Conservation (phyloP, 92 coral and sea anemone genomes). For the Parazoanthus darwini region DNA sequence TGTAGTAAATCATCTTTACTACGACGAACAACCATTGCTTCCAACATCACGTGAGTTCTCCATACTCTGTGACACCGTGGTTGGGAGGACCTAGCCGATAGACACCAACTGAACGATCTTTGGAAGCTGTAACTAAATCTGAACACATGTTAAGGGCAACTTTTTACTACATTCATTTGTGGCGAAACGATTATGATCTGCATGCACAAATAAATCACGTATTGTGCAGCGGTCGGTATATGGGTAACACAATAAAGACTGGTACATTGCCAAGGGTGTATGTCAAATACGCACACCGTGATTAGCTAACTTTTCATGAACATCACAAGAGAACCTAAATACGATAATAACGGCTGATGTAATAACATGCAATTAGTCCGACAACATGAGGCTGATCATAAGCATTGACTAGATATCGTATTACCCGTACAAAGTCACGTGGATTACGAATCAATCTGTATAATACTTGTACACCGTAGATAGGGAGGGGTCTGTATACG, state of each 20-base stretch:
- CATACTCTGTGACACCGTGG: constrained; percentile 82
- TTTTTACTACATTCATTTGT: too few species aligned
- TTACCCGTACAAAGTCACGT: neutral
- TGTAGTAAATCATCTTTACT: neutral
- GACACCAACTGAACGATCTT: constrained; percentile 87
- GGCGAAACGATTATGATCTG: neutral
- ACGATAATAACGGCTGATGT: neutral
- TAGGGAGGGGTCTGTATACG: too few species aligned
- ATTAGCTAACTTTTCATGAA: too few species aligned
- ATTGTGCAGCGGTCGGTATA: too few species aligned
- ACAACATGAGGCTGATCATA: neutral
- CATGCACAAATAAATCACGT: neutral
- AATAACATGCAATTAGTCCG: neutral
- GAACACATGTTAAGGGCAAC: neutral
- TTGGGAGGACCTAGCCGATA: constrained; percentile 84
- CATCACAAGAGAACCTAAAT: neutral
- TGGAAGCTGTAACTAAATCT: constrained; percentile 86
- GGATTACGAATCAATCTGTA: neutral
- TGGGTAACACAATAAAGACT: too few species aligned
- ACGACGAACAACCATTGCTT: neutral
- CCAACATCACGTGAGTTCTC: constrained; percentile 66
- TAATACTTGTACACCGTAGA: neutral
- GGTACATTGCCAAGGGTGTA: too few species aligned
- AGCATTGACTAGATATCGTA: neutral
- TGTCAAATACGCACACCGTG: neutral